These are phyloP conservation scores for Propithecus coquereli DNA, from an alignment of 2,113 vertebrate species.

Conservation along the genomic window DNA sequence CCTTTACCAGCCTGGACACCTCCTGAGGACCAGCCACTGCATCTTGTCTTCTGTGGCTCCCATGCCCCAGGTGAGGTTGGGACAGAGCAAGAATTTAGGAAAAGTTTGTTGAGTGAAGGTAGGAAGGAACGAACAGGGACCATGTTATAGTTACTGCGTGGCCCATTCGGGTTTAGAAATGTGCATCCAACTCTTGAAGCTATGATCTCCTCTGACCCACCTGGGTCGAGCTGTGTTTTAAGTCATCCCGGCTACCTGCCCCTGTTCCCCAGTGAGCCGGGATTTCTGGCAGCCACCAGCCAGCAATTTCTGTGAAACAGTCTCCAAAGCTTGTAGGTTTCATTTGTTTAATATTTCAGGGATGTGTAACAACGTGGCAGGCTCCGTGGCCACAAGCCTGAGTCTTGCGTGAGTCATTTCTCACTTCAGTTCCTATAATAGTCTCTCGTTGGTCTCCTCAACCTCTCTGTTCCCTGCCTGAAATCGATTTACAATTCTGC, in stretches of 20 bases:
- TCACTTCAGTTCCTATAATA: slow-evolving; percentile 16
- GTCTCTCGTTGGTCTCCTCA: slow-evolving; percentile 40
- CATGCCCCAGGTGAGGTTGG: not conserved
- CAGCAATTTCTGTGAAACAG: not conserved
- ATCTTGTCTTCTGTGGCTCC: not conserved
- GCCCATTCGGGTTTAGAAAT: not conserved
- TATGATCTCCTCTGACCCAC: not conserved
- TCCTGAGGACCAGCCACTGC: not conserved
- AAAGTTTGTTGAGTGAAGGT: not conserved
- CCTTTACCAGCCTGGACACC: not conserved
- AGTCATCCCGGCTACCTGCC: not conserved
- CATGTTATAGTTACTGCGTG: not conserved
- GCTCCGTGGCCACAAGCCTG: not conserved
- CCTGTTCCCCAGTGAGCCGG: not conserved
- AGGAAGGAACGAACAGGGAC: not conserved
- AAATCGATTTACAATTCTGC: slow-evolving; percentile 55
- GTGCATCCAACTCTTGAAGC: not conserved
- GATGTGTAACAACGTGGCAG: not conserved
- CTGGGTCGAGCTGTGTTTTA: not conserved
- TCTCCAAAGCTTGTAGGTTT: slow-evolving; percentile 5
- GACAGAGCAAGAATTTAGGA: not conserved
- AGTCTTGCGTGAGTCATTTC: slow-evolving; percentile 8
- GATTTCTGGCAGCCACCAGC: not conserved
- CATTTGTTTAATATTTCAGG: slow-evolving; percentile 37
- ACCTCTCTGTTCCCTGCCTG: slow-evolving; percentile 36